These are phyloP conservation scores for Leptoteleia sp. DNA, from an alignment of 1,140 invertebrate genomes.

Conservation along the genomic window DNA sequence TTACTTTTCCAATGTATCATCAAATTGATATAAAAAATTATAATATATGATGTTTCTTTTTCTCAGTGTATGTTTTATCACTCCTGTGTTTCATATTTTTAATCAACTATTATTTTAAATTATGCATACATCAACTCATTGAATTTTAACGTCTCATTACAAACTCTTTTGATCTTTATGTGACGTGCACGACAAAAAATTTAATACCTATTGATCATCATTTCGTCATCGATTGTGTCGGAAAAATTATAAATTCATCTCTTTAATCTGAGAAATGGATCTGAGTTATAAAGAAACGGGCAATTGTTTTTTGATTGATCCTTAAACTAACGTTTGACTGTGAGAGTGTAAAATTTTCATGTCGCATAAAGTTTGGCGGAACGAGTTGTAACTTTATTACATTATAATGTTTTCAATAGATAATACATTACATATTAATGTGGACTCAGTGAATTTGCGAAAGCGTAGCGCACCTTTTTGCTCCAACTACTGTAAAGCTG, in stretches of 20 bases:
- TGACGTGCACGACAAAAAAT: too few species aligned
- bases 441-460: slow-evolving; percentile 1
- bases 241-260: neutral
- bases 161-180: too few species aligned
- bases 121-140: too few species aligned
- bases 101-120: too few species aligned
- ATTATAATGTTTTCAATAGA: slow-evolving; percentile 29
- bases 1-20: too few species aligned
- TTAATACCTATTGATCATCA: too few species aligned
- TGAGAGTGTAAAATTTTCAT: slow-evolving; percentile 17
- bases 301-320: slow-evolving; percentile 31
- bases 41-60: too few species aligned
- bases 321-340: slow-evolving; percentile 28
- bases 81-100: too few species aligned
- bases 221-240: too few species aligned
- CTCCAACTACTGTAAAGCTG: neutral
- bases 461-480: neutral
- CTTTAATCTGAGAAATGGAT: neutral
- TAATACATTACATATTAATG: slow-evolving; percentile 27
- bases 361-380: slow-evolving; percentile 15
- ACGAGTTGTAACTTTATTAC: slow-evolving; percentile 30
- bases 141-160: too few species aligned
- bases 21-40: too few species aligned
- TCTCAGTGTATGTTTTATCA: too few species aligned
- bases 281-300: neutral